Evolutionary conservation across 2,113 vertebrate species (phyloP).

Genomic region (Nipponia nippon): DNA sequence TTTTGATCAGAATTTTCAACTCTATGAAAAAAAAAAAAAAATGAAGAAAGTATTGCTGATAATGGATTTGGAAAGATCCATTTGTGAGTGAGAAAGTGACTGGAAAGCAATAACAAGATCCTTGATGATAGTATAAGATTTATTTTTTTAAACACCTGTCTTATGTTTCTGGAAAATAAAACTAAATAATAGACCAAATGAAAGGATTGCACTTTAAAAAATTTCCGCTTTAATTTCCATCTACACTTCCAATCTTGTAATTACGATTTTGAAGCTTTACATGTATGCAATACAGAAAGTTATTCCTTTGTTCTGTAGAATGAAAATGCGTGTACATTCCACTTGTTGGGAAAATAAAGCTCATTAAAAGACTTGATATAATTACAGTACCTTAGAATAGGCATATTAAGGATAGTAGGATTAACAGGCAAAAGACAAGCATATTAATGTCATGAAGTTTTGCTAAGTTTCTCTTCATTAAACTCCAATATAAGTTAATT

Average conservation of each 20-base stretch:
- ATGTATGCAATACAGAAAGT: constrained; percentile 31
- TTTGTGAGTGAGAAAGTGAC: not conserved
- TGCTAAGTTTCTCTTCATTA: constrained; percentile 32
- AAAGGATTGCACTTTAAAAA: constrained; percentile 39
- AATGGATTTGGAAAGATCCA: constrained; percentile 35
- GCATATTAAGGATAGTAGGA: constrained; percentile 26
- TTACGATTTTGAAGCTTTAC: constrained; percentile 50
- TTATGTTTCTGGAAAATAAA: constrained; percentile 51
- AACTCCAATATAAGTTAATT: constrained; percentile 18
- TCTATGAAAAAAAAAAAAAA: not conserved
- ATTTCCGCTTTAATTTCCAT: constrained; percentile 59
- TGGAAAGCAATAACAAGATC: constrained; percentile 15
- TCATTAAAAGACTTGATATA: constrained; percentile 27
- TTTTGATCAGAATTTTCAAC: not conserved
- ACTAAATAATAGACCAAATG: constrained; percentile 43
- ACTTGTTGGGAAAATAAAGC: constrained; percentile 47
- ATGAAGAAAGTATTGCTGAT: not conserved
- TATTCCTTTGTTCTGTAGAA: constrained; percentile 46
- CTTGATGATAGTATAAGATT: constrained; percentile 24
- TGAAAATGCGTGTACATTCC: constrained; percentile 33
- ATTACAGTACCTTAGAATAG: constrained; percentile 27
- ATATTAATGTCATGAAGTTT: constrained; percentile 31
- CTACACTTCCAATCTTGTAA: constrained; percentile 52
- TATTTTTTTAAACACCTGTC: constrained; percentile 23
- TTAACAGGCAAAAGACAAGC: constrained; percentile 46